phyloP scores from a whole-genome alignment of 2,113 vertebrate genomes.

The Amphiprion percula region DNA sequence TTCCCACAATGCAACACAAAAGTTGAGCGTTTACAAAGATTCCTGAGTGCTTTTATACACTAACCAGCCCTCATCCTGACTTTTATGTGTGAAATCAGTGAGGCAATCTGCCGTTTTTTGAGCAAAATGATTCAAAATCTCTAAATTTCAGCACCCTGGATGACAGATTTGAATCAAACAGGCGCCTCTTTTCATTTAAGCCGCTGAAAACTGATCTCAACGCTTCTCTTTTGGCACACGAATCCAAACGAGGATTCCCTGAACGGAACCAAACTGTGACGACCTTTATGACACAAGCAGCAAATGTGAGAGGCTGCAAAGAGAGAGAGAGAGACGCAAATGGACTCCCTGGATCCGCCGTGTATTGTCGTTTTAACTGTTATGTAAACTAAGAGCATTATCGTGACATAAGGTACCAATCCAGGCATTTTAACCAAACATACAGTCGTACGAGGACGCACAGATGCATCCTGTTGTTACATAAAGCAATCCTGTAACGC shows the following conservation, averaged over 20 bases:
- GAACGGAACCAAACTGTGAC: neutral
- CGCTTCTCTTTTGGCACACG: conserved; percentile 1
- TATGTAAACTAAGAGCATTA: conserved; percentile 72
- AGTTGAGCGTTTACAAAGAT: too few species aligned
- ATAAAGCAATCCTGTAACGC: conserved; percentile 32
- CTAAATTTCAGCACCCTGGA: neutral
- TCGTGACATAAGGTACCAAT: conserved; percentile 34
- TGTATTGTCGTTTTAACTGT: conserved; percentile 48
- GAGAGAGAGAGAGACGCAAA: conserved; percentile 8
- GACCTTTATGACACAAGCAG: conserved; percentile 32
- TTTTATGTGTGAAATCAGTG: too few species aligned
- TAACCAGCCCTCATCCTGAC: too few species aligned
- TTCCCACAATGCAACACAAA: neutral
- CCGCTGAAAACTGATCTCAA: conserved; percentile 5
- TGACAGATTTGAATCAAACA: conserved; percentile 15
- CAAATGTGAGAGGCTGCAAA: conserved; percentile 9
- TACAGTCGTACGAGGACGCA: neutral
- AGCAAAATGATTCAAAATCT: too few species aligned
- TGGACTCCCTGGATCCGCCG: conserved; percentile 32
- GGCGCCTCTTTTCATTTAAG: neutral
- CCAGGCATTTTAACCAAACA: conserved; percentile 45
- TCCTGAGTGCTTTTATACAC: too few species aligned
- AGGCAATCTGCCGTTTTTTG: too few species aligned
- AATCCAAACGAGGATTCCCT: neutral
- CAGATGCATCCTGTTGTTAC: conserved; percentile 32